Evolutionary conservation across 1,140 invertebrate species (phyloP).

Genomic region (Centruroides sculpturatus): DNA sequence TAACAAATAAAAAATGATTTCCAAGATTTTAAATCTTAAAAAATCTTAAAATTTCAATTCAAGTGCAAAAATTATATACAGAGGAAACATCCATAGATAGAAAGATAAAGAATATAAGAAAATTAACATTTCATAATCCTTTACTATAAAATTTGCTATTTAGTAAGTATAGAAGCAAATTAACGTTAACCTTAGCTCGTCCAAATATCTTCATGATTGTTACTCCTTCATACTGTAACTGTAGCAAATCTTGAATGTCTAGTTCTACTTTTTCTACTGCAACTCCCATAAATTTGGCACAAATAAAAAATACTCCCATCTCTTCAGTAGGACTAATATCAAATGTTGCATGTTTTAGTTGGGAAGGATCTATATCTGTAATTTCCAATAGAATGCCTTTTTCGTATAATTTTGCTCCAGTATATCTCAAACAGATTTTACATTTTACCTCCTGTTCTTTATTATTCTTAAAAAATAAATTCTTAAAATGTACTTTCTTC

Average conservation of each 20-base stretch:
- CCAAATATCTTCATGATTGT: conserved; percentile 65
- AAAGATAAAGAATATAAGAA: no score
- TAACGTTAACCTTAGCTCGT: conserved; percentile 61
- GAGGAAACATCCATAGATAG: no score
- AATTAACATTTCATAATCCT: neutral
- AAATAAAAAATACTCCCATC: conserved; percentile 52
- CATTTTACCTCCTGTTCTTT: conserved; percentile 5
- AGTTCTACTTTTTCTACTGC: conserved; percentile 59
- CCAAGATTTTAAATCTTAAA: no score
- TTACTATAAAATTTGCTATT: conserved; percentile 66
- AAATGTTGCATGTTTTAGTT: conserved; percentile 60
- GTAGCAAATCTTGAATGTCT: conserved; percentile 57
- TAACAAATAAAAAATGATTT: no score
- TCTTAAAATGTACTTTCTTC: conserved; percentile 33
- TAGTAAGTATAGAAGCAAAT: conserved; percentile 55
- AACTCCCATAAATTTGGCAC: conserved; percentile 65
- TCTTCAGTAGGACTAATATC: conserved; percentile 54
- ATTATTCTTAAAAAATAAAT: neutral
- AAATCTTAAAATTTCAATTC: no score
- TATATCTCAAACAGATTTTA: conserved; percentile 50
- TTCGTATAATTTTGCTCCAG: conserved; percentile 51
- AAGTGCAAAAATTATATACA: no score
- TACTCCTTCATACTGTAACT: conserved; percentile 62
- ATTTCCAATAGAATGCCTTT: conserved; percentile 59
- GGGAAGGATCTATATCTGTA: conserved; percentile 40